phyloP scores from a whole-genome alignment of 2,888 invertebrate genomes.

The Heliconius sara region DNA sequence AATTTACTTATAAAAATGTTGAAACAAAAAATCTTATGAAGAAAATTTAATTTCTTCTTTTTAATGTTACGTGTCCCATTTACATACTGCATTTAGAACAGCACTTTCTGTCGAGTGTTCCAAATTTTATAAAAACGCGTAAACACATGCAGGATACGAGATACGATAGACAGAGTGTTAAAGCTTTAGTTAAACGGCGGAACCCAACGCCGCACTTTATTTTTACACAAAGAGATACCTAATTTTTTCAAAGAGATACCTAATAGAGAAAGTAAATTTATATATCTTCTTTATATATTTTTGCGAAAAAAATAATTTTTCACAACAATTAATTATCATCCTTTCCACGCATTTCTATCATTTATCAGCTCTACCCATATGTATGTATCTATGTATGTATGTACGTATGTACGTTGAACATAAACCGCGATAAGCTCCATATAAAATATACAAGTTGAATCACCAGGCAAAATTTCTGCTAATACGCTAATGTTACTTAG shows the following conservation, averaged over 20 bases:
- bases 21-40: background rate
- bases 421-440: background rate
- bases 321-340: too few species aligned
- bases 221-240: too few species aligned
- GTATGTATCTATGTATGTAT: background rate
- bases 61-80: background rate
- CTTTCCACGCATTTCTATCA: too few species aligned
- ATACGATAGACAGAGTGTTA: too few species aligned
- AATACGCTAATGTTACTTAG: background rate
- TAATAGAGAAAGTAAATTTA: too few species aligned
- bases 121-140: constrained; percentile 1
- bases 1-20: too few species aligned
- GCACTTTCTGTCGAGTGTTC: background rate
- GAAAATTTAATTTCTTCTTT: background rate
- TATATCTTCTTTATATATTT: too few species aligned
- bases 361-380: background rate
- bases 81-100: background rate
- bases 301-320: too few species aligned
- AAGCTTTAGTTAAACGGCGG: too few species aligned
- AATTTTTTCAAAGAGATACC: too few species aligned
- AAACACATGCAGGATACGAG: too few species aligned
- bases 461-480: background rate
- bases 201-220: too few species aligned
- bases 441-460: constrained; percentile 5
- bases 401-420: background rate